Evolutionary conservation across 1,140 invertebrate genomes (phyloP).

Genomic region (Eupristina koningsbergeri): DNA sequence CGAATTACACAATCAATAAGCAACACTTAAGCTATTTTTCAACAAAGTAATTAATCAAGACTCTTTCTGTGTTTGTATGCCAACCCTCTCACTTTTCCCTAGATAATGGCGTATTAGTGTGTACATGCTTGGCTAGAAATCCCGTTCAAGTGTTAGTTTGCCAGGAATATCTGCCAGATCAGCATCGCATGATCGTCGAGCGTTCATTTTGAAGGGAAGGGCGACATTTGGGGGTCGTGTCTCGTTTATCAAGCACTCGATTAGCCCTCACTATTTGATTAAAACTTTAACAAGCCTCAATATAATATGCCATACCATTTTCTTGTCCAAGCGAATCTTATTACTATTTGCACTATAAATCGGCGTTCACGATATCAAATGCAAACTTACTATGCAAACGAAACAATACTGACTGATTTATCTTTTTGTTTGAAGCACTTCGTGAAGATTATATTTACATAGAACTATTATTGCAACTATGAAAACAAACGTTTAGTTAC

Average conservation of each 20-base stretch:
- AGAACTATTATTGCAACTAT: background rate
- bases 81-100: background rate
- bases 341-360: background rate
- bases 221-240: background rate
- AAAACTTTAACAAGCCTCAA: conserved; percentile 27
- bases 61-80: background rate
- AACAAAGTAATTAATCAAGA: conserved; percentile 27
- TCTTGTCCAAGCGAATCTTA: background rate
- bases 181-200: background rate
- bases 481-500: conserved; percentile 3
- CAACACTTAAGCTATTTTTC: conserved; percentile 22
- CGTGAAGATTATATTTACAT: background rate
- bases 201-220: background rate
- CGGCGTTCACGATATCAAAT: background rate
- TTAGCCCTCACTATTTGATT: conserved; percentile 30
- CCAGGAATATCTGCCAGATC: background rate
- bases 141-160: conserved; percentile 2
- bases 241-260: conserved; percentile 32
- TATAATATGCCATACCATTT: background rate
- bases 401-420: background rate
- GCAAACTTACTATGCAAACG: background rate
- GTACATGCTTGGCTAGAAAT: conserved; percentile 22
- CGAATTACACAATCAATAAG: conserved; percentile 27
- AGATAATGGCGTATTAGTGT: conserved; percentile 21
- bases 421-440: background rate